A percentile compares a stretch with the other conserved stretches of the same genome.
These are phyloP conservation scores for Mastomys natalensis DNA, from an alignment of 2,113 vertebrate genomes.

Conservation along the genomic window DNA sequence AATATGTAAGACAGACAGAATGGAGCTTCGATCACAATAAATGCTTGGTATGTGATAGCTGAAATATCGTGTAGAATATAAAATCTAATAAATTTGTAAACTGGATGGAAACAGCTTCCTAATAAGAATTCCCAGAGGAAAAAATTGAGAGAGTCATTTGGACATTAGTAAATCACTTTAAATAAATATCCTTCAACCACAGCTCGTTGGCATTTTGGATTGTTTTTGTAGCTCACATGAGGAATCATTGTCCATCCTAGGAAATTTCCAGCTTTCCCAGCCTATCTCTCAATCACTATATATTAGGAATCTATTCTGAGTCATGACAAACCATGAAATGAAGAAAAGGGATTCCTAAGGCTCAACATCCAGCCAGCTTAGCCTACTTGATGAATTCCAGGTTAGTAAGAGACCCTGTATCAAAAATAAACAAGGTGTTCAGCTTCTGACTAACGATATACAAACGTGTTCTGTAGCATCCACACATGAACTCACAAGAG, in stretches of 20 bases:
- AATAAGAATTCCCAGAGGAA: not conserved
- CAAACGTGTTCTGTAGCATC: not conserved
- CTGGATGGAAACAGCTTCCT: not conserved
- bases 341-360: not conserved
- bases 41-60: not conserved
- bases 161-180: not conserved
- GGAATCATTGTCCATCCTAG: not conserved
- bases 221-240: not conserved
- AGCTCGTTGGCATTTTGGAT: not conserved
- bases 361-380: not conserved
- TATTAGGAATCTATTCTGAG: not conserved
- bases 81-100: not conserved
- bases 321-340: not conserved
- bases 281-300: not conserved
- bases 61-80: not conserved
- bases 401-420: not conserved
- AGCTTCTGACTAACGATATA: not conserved
- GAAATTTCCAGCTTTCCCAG: not conserved
- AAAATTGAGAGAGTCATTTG: conserved; percentile 17
- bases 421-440: not conserved
- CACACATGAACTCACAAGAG: not conserved
- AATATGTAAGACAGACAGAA: not conserved
- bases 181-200: not conserved
- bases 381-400: not conserved
- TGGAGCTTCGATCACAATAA: not conserved